Conservation (phyloP, 2,888 invertebrate species). For the Anaspis maculata region DNA sequence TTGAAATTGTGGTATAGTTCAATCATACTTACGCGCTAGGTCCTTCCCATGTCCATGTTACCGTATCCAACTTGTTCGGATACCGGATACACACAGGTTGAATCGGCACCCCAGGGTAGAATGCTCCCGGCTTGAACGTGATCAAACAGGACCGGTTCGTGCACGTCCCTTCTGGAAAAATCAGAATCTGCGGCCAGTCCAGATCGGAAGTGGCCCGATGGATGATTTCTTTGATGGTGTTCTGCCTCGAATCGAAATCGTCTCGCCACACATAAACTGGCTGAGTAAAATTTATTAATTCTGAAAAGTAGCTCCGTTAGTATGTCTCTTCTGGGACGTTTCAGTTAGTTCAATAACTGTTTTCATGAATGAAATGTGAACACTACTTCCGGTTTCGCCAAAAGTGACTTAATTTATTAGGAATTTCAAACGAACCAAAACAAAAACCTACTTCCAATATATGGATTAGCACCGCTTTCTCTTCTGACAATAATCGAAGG, state of each 20-base stretch:
- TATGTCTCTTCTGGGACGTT: no score
- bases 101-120: conserved; percentile 91
- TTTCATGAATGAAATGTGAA: no score
- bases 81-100: conserved; percentile 91
- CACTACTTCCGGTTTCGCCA: conserved; percentile 2
- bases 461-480: conserved; percentile 70
- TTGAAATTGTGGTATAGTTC: neutral
- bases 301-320: conserved; percentile 48
- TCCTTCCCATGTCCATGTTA: conserved; percentile 94
- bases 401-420: no score
- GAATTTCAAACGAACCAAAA: no score
- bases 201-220: conserved; percentile 73
- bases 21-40: conserved; percentile 74
- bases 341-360: no score
- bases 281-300: conserved; percentile 87
- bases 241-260: conserved; percentile 85
- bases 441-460: conserved; percentile 88
- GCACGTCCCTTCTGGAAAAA: conserved; percentile 95
- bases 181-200: conserved; percentile 88
- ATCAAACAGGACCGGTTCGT: conserved; percentile 88
- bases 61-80: conserved; percentile 80
- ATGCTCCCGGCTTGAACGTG: conserved; percentile 86
- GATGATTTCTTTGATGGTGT: conserved; percentile 83
- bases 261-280: conserved; percentile 92
- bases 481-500: conserved; percentile 77